phyloP scores from a whole-genome alignment of 1,140 invertebrate genomes.

The Trinorchestia longiramus region DNA sequence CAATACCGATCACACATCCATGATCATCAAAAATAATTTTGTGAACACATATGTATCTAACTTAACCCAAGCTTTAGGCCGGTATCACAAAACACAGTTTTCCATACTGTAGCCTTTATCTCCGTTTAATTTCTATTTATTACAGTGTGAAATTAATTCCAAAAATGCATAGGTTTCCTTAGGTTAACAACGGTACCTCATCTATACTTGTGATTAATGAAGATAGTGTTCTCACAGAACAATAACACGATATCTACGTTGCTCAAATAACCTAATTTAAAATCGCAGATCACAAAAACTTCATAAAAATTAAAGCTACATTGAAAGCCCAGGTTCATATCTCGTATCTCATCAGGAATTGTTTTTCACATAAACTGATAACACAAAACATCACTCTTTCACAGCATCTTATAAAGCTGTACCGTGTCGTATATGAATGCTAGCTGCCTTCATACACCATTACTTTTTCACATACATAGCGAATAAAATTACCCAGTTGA shows the following conservation, averaged over 20 bases:
- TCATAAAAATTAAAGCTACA: no score
- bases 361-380: no score
- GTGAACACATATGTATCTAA: background rate
- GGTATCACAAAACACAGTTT: background rate
- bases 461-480: background rate
- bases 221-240: background rate
- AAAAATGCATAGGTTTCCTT: background rate
- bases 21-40: background rate
- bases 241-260: background rate
- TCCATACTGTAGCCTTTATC: background rate
- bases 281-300: no score
- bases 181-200: background rate
- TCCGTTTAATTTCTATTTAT: background rate
- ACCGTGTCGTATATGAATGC: background rate
- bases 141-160: background rate
- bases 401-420: background rate
- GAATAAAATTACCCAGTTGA: no score
- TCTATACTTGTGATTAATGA: background rate
- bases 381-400: no score
- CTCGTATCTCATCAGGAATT: no score
- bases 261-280: no score
- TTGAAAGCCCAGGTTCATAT: no score
- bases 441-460: background rate
- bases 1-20: background rate
- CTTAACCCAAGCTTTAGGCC: background rate